Conservation (phyloP, 2,113 vertebrate species). For the Pseudonaja textilis region DNA sequence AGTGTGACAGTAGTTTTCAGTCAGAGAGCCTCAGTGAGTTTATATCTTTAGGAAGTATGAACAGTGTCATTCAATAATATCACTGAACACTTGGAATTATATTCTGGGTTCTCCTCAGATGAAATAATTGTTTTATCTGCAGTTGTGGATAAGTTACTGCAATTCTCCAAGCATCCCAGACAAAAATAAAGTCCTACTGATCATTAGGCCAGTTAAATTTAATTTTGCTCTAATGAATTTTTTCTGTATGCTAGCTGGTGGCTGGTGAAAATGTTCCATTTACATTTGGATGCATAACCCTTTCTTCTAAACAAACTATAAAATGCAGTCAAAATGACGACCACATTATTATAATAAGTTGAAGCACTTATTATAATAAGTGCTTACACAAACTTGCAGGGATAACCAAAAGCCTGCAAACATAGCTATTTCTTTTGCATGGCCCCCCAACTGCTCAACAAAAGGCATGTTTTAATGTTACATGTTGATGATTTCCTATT, state of each 20-base stretch:
- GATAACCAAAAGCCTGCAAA: neutral
- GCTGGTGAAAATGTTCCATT: neutral
- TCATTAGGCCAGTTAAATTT: neutral
- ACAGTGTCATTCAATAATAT: neutral
- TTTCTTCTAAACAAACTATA: neutral
- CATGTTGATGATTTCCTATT: neutral
- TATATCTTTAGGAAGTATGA: neutral
- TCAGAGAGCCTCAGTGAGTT: neutral
- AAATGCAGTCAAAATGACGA: neutral
- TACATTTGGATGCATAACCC: neutral
- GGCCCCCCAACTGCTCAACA: neutral
- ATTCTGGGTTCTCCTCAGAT: neutral
- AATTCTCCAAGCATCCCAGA: neutral
- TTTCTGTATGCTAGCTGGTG: neutral
- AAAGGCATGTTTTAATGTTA: neutral
- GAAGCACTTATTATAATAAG: neutral
- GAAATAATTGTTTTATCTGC: neutral
- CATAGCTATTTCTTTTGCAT: neutral
- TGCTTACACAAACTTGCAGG: neutral
- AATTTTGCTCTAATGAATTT: neutral
- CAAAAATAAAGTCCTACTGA: neutral
- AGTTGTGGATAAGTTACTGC: neutral
- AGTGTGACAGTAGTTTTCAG: rapidly evolving
- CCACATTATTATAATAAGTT: neutral
- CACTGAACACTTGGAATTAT: neutral